These are phyloP conservation scores for Macrotrachela quadricornifera DNA, from an alignment of 1,140 invertebrate genomes.

Conservation along the genomic window DNA sequence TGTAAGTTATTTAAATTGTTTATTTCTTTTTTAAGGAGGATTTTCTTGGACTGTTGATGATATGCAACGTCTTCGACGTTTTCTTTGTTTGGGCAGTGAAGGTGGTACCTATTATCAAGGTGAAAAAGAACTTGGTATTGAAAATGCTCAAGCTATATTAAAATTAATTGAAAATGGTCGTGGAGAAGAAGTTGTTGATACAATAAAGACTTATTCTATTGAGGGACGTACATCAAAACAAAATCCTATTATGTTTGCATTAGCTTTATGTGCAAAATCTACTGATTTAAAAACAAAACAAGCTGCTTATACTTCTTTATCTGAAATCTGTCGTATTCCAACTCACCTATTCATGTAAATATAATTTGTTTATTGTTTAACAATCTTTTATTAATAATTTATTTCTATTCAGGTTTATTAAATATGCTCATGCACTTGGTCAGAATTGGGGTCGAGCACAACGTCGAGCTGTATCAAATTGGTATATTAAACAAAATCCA, in stretches of 20 bases:
- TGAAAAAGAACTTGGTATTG: conserved; percentile 13
- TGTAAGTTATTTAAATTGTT: neutral
- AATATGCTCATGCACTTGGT: neutral
- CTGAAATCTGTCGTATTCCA: conserved; percentile 33
- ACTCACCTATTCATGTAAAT: conserved; percentile 39
- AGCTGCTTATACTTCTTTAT: conserved; percentile 34
- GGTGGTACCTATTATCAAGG: conserved; percentile 11
- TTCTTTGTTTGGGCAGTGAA: conserved; percentile 12
- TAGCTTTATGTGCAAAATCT: conserved; percentile 35
- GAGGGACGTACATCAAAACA: conserved; percentile 14
- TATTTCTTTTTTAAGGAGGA: neutral
- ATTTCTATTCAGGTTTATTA: conserved; percentile 11
- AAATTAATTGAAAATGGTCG: conserved; percentile 14
- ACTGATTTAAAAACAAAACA: conserved; percentile 24
- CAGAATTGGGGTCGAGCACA: conserved; percentile 39
- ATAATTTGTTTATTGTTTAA: conserved; percentile 13
- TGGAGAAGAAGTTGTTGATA: conserved; percentile 14
- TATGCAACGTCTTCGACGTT: conserved; percentile 8
- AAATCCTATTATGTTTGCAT: conserved; percentile 37
- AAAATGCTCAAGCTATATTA: conserved; percentile 14
- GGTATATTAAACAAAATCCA: conserved; percentile 39
- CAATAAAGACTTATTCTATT: conserved; percentile 9
- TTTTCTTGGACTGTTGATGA: neutral
- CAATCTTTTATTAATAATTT: conserved; percentile 33
- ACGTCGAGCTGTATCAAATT: conserved; percentile 36